A percentile compares a stretch with the other conserved stretches of the same genome.
Conservation (phyloP, 2,797 vertebrate genomes). For the Anas acuta region DNA sequence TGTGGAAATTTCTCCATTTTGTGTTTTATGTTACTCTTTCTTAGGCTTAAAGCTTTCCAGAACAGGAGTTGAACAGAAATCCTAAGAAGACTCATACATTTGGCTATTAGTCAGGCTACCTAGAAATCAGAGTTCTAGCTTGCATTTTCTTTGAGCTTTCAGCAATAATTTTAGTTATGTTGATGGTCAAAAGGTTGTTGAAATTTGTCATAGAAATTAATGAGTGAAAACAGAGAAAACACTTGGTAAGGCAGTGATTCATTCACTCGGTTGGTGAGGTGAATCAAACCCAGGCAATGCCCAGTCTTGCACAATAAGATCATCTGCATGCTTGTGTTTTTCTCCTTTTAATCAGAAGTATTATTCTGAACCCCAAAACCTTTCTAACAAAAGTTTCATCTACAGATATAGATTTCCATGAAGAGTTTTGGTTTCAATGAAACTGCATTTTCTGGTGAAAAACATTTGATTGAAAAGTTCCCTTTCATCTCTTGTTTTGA, state of each 20-base stretch:
- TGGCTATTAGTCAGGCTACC: not conserved
- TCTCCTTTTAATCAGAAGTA: not conserved
- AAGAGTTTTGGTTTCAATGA: slow-evolving; percentile 45
- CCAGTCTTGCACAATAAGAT: not conserved
- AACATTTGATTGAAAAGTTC: slow-evolving; percentile 20
- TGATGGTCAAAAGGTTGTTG: not conserved
- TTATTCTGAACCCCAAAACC: not conserved
- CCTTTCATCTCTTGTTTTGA: not conserved
- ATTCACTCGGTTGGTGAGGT: not conserved
- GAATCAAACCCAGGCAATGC: not conserved
- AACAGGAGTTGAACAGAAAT: not conserved
- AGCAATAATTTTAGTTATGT: not conserved
- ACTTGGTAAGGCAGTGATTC: not conserved
- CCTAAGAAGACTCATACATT: not conserved
- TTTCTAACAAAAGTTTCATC: not conserved
- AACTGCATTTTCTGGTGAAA: slow-evolving; percentile 28
- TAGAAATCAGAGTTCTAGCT: not conserved
- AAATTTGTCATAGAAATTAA: not conserved
- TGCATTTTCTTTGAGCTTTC: not conserved
- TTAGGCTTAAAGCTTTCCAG: not conserved
- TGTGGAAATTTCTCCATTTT: not conserved
- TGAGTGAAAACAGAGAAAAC: not conserved
- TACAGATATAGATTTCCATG: slow-evolving; percentile 5
- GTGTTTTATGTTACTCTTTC: not conserved
- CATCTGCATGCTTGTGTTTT: not conserved